These are phyloP conservation scores for Drosophila rubida DNA, from an alignment of 2,888 invertebrate species.

Conservation along the genomic window DNA sequence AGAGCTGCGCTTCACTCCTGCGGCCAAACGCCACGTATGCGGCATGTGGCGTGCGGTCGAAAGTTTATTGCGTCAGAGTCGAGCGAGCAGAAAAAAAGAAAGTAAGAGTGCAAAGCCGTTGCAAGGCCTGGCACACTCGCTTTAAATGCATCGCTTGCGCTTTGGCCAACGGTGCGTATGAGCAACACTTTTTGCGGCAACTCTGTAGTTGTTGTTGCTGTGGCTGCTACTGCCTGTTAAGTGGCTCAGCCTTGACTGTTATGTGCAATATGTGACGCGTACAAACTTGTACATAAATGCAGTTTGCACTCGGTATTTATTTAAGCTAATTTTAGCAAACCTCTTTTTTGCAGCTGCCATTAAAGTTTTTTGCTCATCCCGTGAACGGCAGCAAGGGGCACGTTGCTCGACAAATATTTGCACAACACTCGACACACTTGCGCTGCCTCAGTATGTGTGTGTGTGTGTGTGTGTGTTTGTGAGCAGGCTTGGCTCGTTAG, in stretches of 20 bases:
- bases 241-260: conserved; percentile 44
- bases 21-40: conserved; percentile 30
- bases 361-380: conserved; percentile 17
- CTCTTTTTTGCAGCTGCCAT: conserved; percentile 4
- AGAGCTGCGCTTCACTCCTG: conserved; percentile 21
- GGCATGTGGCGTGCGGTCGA: conserved; percentile 10
- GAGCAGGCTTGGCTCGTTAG: neutral
- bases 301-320: conserved; percentile 43
- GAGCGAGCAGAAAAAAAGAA: conserved; percentile 7
- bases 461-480: conserved; percentile 26
- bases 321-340: conserved; percentile 57
- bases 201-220: conserved; percentile 36
- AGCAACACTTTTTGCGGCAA: conserved; percentile 40
- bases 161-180: conserved; percentile 68
- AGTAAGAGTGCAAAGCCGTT: conserved; percentile 1
- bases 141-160: conserved; percentile 54
- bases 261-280: conserved; percentile 5
- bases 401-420: conserved; percentile 56
- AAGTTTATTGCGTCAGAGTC: conserved; percentile 31
- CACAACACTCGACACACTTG: conserved; percentile 57
- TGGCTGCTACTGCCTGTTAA: conserved; percentile 11
- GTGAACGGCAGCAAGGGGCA: neutral
- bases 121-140: conserved; percentile 37
- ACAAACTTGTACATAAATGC: conserved; percentile 9
- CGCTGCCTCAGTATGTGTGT: conserved; percentile 2